Conservation (phyloP, 2,797 vertebrate genomes). For the Vipera ursinii region DNA sequence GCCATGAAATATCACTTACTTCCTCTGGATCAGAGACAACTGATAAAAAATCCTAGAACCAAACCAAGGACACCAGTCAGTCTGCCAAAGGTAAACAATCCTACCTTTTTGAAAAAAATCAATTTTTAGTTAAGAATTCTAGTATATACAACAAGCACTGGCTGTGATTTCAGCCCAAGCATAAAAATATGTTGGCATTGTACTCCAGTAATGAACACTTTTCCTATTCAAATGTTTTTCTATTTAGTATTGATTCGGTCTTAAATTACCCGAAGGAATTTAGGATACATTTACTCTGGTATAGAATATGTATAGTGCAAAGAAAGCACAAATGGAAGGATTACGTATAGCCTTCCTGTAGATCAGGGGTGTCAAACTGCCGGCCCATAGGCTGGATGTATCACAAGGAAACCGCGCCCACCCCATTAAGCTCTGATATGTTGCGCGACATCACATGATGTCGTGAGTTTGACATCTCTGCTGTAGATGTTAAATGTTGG, state of each 20-base stretch:
- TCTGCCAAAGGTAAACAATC: slow-evolving; percentile 85
- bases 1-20: slow-evolving; percentile 98
- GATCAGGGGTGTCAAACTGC: too few species aligned
- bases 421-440: too few species aligned
- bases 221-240: neutral
- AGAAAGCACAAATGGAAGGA: neutral
- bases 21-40: slow-evolving; percentile 89
- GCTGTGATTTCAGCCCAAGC: neutral
- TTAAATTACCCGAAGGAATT: neutral
- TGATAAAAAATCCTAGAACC: slow-evolving; percentile 94
- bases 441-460: too few species aligned
- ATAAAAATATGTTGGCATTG: neutral
- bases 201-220: neutral
- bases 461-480: too few species aligned
- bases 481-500: neutral
- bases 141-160: neutral
- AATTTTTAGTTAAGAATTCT: neutral
- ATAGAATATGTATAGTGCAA: neutral
- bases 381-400: too few species aligned
- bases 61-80: slow-evolving; percentile 91
- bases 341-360: neutral
- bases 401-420: too few species aligned
- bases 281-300: neutral
- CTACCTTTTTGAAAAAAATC: neutral
- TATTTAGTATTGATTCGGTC: neutral